A percentile compares a stretch with the other conserved stretches of the same genome.
These are phyloP conservation scores for Urocynchramus pylzowi DNA, from an alignment of 2,113 vertebrate genomes.

Conservation along the genomic window DNA sequence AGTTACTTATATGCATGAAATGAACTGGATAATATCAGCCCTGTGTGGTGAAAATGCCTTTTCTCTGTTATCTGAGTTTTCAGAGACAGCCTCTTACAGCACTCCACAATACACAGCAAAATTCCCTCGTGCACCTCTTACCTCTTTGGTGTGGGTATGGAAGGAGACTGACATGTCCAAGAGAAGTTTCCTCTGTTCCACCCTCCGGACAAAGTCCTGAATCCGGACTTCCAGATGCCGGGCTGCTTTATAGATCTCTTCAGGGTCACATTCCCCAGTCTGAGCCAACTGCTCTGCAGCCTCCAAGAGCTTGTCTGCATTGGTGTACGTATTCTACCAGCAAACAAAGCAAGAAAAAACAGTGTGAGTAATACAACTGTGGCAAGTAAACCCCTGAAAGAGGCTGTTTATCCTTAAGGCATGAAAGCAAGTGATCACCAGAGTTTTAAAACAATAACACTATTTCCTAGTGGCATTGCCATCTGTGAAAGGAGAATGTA, in stretches of 20 bases:
- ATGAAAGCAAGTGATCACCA: slow-evolving; percentile 8
- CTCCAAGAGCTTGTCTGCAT: slow-evolving; percentile 97
- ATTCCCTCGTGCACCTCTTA: slow-evolving; percentile 55
- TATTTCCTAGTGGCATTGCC: background rate
- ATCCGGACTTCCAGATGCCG: slow-evolving; percentile 97
- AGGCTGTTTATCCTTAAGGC: background rate
- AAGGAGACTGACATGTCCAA: slow-evolving; percentile 98
- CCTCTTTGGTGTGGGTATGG: slow-evolving; percentile 98
- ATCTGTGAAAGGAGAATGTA: background rate
- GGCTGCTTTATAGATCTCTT: slow-evolving; percentile 98
- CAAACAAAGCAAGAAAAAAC: slow-evolving; percentile 68
- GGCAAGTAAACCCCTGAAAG: background rate
- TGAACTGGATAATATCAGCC: background rate
- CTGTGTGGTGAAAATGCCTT: background rate
- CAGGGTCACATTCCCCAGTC: slow-evolving; percentile 96
- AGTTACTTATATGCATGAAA: background rate
- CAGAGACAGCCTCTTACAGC: background rate
- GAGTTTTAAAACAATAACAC: background rate
- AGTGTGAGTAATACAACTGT: slow-evolving; percentile 22
- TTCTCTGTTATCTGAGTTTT: background rate
- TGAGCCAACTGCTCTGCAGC: slow-evolving; percentile 97
- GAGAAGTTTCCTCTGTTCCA: slow-evolving; percentile 96
- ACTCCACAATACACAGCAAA: background rate
- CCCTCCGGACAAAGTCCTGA: slow-evolving; percentile 95
- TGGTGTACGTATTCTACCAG: slow-evolving; percentile 94